A percentile compares a stretch with the other conserved stretches of the same genome.
Conservation (phyloP, 2,888 invertebrate species). For the Caenorhabditis sp. region DNA sequence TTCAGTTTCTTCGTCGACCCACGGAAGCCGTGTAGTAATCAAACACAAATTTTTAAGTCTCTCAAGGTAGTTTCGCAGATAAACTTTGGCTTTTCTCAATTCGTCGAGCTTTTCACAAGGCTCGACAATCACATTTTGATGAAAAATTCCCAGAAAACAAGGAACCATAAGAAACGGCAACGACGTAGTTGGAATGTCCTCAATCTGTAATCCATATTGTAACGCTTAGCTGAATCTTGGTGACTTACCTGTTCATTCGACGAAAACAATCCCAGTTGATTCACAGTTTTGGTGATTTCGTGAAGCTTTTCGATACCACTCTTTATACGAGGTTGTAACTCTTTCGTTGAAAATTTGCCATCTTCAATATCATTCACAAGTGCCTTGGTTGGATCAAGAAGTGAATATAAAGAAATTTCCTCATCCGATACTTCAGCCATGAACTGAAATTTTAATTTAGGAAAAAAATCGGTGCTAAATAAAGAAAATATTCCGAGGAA, state of each 20-base stretch:
- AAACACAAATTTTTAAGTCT: constrained; percentile 68
- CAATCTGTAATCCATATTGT: constrained; percentile 49
- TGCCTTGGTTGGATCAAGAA: constrained; percentile 44
- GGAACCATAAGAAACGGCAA: constrained; percentile 76
- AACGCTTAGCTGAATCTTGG: not conserved
- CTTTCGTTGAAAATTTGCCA: constrained; percentile 38
- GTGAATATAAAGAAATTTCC: constrained; percentile 29
- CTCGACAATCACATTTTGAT: constrained; percentile 66
- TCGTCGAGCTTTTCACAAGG: constrained; percentile 62
- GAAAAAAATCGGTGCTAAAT: not conserved
- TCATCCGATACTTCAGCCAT: constrained; percentile 56
- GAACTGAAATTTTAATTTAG: constrained; percentile 26
- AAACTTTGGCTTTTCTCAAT: constrained; percentile 66
- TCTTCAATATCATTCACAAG: constrained; percentile 61
- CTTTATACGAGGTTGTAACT: constrained; percentile 53
- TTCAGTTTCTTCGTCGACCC: constrained; percentile 61
- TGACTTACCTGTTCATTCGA: constrained; percentile 67
- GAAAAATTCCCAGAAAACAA: constrained; percentile 73
- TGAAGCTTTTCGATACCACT: constrained; percentile 58
- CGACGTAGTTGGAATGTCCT: constrained; percentile 70
- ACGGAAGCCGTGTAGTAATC: constrained; percentile 70
- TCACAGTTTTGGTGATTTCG: constrained; percentile 62
- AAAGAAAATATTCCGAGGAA: not conserved
- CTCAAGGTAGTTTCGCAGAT: constrained; percentile 74
- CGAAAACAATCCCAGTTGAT: constrained; percentile 70